Evolutionary conservation across 2,113 vertebrate species (phyloP), one percentile per base, ranked within the genome.

Genomic region (Telmatochromis sp.): DNA sequence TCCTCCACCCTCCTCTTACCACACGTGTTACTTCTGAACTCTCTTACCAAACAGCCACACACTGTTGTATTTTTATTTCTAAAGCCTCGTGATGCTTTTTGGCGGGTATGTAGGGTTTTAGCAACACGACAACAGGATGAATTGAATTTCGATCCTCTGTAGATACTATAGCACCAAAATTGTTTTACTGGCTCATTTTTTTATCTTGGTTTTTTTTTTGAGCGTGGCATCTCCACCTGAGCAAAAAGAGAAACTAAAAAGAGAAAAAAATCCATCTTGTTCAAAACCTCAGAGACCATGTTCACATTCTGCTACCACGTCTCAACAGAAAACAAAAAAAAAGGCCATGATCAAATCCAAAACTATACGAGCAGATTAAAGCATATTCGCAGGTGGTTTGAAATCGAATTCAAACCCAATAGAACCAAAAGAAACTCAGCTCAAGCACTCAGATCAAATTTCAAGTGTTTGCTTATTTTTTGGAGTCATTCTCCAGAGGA

Each of bases 351-450:
- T 21, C 9, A n/a, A 58, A 86, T 86, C 70, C 70, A 78, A 78
- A 49, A 47, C 42, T 78, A 78, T 75, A 17, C 0, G 42, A 49
- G 42, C 42, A 75, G 70, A 49, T 68, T 54, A 58, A 86, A 84
- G 63, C 40, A 53, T 80, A 88, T 87, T 83, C 19, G 2, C 80
- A 55, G 49, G 55, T 47, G 51, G 80, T 57, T 84, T 88, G 82
- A 91, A 91, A 91, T 75, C 17, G 5, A 87, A 63, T 88, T 91
- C 79, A 90, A 92, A 91, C 53, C 19, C 84, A 87, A 73, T 87
- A 85, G 11, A 19, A 78, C 33, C 49, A 51, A 86, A 82, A 33
- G 55, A 80, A 81, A 40, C 85, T 53, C 70, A 21, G 57, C 53
- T 53, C 33, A 4, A n/a, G 11, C 4, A 2, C 21, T 65, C 10